Evolutionary conservation across 1,140 invertebrate genomes (phyloP).

Genomic region (Mycetomoellerius zeteki): DNA sequence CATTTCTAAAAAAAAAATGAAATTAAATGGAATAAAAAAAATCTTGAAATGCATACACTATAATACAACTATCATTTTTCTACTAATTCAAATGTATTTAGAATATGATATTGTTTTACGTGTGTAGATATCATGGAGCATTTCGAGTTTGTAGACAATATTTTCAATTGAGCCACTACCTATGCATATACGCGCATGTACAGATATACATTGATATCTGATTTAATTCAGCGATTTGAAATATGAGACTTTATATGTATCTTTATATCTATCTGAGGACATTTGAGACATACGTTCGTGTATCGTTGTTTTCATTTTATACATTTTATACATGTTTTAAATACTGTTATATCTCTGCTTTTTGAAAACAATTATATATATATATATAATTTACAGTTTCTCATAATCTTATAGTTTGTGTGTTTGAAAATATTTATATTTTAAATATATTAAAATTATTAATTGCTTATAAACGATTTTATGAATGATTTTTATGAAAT

Average conservation of each 20-base stretch:
- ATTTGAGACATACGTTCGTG: not conserved
- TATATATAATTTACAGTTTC: not conserved
- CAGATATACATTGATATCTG: conserved; percentile 6
- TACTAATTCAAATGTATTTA: not conserved
- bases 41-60: not conserved
- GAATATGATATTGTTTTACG: not conserved
- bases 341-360: not conserved
- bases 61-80: conserved; percentile 30
- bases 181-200: not conserved
- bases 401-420: not conserved
- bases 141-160: not conserved
- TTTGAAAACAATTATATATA: not conserved
- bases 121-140: not conserved
- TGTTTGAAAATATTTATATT: not conserved
- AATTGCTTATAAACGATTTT: conserved; percentile 3
- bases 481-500: not conserved
- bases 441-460: conserved; percentile 1
- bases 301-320: conserved; percentile 12
- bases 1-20: not conserved
- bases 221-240: not conserved
- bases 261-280: not conserved
- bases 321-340: not conserved
- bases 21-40: not conserved
- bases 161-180: not conserved
- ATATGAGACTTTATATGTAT: not conserved